Evolutionary conservation across 1,140 invertebrate species (phyloP).

Genomic region (Philaenus spumarius): DNA sequence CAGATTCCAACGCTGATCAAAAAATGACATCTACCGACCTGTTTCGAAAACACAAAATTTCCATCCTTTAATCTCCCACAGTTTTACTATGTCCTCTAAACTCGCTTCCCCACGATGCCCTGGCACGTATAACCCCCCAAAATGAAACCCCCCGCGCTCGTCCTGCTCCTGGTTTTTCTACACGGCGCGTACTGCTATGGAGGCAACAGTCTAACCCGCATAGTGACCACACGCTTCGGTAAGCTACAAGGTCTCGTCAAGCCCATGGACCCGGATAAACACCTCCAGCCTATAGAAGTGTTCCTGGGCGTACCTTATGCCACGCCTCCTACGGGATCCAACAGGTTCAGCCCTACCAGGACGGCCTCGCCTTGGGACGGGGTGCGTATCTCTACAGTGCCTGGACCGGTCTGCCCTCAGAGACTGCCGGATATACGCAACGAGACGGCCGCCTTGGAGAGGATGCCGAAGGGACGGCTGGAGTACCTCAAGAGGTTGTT

Average conservation of each 20-base stretch:
- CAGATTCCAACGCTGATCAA: too few species aligned
- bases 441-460: constrained; percentile 69
- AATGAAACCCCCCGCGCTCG: too few species aligned
- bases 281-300: constrained; percentile 68
- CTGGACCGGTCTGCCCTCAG: constrained; percentile 86
- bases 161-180: too few species aligned
- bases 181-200: too few species aligned
- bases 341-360: constrained; percentile 84
- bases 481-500: constrained; percentile 77
- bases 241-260: constrained; percentile 70
- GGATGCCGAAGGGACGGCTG: constrained; percentile 80
- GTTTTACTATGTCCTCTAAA: too few species aligned
- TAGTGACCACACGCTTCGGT: constrained; percentile 74
- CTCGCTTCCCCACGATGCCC: too few species aligned
- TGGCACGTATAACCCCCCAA: too few species aligned
- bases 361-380: constrained; percentile 86
- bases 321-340: constrained; percentile 74
- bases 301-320: constrained; percentile 94
- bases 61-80: too few species aligned
- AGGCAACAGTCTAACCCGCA: constrained; percentile 45
- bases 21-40: too few species aligned
- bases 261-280: constrained; percentile 64
- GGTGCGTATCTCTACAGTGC: constrained; percentile 64
- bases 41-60: too few species aligned
- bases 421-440: constrained; percentile 74